phyloP scores from a whole-genome alignment of 2,888 invertebrate species.

The Euplexia lucipara region DNA sequence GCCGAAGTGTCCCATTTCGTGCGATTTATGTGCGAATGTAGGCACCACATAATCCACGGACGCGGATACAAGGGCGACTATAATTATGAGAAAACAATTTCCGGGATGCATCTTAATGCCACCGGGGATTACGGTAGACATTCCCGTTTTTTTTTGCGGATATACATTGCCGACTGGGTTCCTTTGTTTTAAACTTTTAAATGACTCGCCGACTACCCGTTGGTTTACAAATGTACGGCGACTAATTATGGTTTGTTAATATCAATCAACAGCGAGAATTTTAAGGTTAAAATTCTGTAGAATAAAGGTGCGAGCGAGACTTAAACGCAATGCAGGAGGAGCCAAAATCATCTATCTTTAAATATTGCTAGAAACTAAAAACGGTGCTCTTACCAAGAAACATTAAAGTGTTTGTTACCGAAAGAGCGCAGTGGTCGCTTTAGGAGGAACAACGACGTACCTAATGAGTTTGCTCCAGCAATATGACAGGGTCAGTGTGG shows the following conservation, averaged over 20 bases:
- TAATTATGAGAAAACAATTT: constrained; percentile 91
- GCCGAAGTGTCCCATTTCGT: constrained; percentile 88
- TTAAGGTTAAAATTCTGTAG: neutral
- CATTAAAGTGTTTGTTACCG: neutral
- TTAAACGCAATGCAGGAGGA: neutral
- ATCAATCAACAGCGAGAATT: neutral
- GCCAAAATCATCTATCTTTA: neutral
- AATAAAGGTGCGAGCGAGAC: too few relatives aligned
- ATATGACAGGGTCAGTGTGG: neutral
- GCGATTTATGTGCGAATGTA: constrained; percentile 90
- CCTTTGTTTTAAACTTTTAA: constrained; percentile 64
- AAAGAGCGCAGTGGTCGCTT: neutral
- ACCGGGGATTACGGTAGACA: constrained; percentile 80
- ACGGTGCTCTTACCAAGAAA: neutral
- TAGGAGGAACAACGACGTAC: neutral
- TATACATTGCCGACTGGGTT: constrained; percentile 61
- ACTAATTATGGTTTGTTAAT: constrained; percentile 12
- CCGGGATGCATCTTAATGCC: constrained; percentile 87
- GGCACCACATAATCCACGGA: constrained; percentile 84
- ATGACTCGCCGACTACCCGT: constrained; percentile 38
- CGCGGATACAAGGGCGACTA: constrained; percentile 79
- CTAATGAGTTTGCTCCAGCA: neutral
- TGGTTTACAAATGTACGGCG: constrained; percentile 18
- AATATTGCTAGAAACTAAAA: neutral
- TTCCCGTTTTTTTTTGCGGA: constrained; percentile 71